phyloP scores from a whole-genome alignment of 2,113 vertebrate genomes.

The Microcebus tavaratra region DNA sequence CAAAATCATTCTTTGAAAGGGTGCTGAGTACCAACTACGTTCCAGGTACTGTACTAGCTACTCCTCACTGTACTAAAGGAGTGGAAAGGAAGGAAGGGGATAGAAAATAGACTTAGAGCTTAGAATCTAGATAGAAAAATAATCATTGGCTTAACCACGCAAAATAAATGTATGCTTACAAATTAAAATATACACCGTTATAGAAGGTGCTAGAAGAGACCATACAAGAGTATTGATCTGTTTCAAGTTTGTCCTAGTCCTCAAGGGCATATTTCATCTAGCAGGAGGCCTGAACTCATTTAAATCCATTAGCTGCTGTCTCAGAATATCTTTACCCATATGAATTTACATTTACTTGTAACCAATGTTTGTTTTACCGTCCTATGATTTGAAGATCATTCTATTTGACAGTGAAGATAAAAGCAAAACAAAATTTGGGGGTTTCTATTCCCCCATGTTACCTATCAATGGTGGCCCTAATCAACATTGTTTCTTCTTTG shows the following conservation, averaged over 20 bases:
- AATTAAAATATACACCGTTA: background rate
- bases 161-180: background rate
- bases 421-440: constrained; percentile 36
- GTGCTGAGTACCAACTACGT: background rate
- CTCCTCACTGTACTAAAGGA: too few species aligned
- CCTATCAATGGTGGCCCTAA: constrained; percentile 1
- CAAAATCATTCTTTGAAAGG: background rate
- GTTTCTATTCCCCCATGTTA: background rate
- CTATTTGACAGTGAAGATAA: constrained; percentile 16
- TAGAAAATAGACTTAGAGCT: background rate
- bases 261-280: constrained; percentile 52
- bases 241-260: background rate
- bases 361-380: constrained; percentile 44
- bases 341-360: constrained; percentile 31
- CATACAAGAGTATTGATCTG: constrained; percentile 7
- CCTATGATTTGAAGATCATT: constrained; percentile 1
- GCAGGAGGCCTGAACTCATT: constrained; percentile 38
- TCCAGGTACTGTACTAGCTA: background rate
- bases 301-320: background rate
- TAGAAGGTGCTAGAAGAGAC: background rate
- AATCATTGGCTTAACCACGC: background rate
- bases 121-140: background rate
- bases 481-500: constrained; percentile 19
- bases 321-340: constrained; percentile 17
- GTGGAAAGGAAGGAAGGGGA: background rate